These are phyloP conservation scores for Merops nubicus DNA, from an alignment of 2,113 vertebrate species.

Conservation along the genomic window DNA sequence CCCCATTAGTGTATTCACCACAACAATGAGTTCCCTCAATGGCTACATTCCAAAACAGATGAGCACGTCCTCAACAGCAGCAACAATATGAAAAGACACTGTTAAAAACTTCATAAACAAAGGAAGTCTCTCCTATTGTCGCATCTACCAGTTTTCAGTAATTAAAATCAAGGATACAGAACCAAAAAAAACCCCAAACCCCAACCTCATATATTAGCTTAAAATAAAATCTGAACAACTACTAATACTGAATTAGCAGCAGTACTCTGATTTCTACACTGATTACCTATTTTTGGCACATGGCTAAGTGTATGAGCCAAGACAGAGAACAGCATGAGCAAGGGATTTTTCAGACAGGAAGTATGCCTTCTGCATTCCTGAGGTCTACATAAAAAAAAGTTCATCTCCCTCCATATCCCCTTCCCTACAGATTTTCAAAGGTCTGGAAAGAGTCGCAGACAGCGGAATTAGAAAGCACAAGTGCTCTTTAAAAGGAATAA, in stretches of 20 bases:
- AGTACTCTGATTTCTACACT: background rate
- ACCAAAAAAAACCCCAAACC: background rate
- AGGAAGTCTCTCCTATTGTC: background rate
- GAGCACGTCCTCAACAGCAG: rapidly evolving
- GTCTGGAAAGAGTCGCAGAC: background rate
- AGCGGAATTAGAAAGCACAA: background rate
- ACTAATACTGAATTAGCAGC: background rate
- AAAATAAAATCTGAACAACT: background rate
- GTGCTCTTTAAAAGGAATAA: background rate
- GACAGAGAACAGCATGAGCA: background rate
- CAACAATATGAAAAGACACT: background rate
- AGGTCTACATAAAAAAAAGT: background rate
- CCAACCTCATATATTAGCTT: background rate
- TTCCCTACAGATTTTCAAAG: background rate
- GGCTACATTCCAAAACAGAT: background rate
- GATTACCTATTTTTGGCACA: background rate
- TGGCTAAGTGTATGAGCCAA: background rate
- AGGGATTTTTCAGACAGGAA: background rate
- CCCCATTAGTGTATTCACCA: background rate
- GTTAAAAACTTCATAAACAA: background rate
- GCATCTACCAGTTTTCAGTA: background rate
- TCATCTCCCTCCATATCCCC: background rate
- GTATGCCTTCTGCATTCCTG: background rate
- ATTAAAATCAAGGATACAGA: background rate
- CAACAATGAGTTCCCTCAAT: background rate